Percentiles rank a stretch among this genome's conserved stretches.
These are phyloP conservation scores for Parnassius smintheus DNA, from an alignment of 2,888 invertebrate species.

Conservation along the genomic window DNA sequence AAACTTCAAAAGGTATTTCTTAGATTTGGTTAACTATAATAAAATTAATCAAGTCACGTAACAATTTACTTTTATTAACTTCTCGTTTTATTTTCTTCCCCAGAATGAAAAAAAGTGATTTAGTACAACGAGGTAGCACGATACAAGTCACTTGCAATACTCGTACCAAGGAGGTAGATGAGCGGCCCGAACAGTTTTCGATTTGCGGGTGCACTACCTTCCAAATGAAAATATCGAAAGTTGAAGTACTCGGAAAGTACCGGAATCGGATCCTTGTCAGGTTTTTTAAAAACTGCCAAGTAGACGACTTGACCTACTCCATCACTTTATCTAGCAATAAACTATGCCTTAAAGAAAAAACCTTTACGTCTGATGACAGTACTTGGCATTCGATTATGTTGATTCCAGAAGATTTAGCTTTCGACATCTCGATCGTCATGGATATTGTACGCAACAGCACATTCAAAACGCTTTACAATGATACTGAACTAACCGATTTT, in stretches of 20 bases:
- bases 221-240: constrained; percentile 42
- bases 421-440: constrained; percentile 34
- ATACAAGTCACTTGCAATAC: constrained; percentile 29
- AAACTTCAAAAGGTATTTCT: too few species aligned
- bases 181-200: constrained; percentile 38
- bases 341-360: constrained; percentile 38
- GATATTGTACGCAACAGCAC: too few species aligned
- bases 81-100: background rate
- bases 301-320: constrained; percentile 42
- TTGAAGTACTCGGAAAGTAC: too few species aligned
- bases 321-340: constrained; percentile 43
- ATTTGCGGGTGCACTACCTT: constrained; percentile 43
- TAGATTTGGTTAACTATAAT: too few species aligned
- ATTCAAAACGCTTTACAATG: too few species aligned
- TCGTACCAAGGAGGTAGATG: too few species aligned
- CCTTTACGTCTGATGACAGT: constrained; percentile 47
- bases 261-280: constrained; percentile 41
- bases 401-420: constrained; percentile 42
- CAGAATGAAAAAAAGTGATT: constrained; percentile 43
- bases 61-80: too few species aligned
- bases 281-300: constrained; percentile 39
- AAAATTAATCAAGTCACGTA: too few species aligned
- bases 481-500: too few species aligned
- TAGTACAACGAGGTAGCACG: constrained; percentile 44
- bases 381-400: constrained; percentile 49